A percentile compares a stretch with the other conserved stretches of the same genome.
These are phyloP conservation scores for Polyommatus iphigenia DNA, from an alignment of 2,888 invertebrate genomes.

Conservation along the genomic window DNA sequence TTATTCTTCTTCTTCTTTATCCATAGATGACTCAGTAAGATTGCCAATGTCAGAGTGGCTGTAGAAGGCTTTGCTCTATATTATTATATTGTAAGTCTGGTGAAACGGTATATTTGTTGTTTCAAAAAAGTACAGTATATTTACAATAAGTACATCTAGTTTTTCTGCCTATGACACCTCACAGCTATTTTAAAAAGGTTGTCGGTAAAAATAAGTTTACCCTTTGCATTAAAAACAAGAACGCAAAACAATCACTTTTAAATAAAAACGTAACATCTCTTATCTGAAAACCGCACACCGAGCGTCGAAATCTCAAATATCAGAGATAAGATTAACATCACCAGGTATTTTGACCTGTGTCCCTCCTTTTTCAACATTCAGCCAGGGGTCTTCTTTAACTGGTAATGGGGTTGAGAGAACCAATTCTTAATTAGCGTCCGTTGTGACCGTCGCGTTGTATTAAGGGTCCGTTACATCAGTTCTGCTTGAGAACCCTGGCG, in stretches of 20 bases:
- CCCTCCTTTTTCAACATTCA: no score
- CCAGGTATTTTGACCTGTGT: constrained; percentile 38
- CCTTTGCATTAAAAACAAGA: not conserved
- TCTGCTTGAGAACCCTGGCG: constrained; percentile 62
- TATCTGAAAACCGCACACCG: constrained; percentile 70
- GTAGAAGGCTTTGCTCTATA: no score
- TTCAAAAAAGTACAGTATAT: no score
- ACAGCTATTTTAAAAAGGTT: not conserved
- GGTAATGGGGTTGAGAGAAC: constrained; percentile 47
- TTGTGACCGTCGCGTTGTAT: constrained; percentile 75
- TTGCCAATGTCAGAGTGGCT: no score
- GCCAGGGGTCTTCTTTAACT: constrained; percentile 34
- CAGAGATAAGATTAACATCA: constrained; percentile 73
- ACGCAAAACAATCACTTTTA: constrained; percentile 49
- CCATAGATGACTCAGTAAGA: no score
- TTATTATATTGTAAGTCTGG: no score
- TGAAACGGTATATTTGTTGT: no score
- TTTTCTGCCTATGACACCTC: not conserved
- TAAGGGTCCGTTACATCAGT: constrained; percentile 77
- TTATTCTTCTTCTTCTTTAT: no score
- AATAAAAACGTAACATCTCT: constrained; percentile 36
- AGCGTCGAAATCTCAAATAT: constrained; percentile 70
- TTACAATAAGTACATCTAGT: no score
- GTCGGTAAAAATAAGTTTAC: not conserved
- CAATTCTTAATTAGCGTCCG: constrained; percentile 74